Conservation (phyloP, 2,888 invertebrate species). For the Thereva unica region DNA sequence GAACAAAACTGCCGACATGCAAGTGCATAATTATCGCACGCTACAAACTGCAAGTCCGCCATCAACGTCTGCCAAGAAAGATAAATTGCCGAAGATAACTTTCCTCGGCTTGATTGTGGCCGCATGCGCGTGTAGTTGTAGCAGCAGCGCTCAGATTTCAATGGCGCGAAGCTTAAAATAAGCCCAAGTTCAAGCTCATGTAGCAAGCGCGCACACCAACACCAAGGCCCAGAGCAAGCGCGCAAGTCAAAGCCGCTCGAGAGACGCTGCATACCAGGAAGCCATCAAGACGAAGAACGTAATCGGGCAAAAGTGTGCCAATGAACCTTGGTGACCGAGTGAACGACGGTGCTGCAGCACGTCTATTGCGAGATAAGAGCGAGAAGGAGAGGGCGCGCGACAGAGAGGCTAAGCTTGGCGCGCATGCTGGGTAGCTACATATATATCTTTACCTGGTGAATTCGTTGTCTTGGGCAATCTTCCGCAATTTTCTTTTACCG, state of each 20-base stretch:
- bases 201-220: background rate
- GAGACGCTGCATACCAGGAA: background rate
- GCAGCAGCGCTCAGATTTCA: too few species aligned
- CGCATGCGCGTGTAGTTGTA: background rate
- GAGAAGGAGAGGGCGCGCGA: background rate
- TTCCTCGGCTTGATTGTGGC: conserved; percentile 18
- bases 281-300: conserved; percentile 19
- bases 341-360: conserved; percentile 37
- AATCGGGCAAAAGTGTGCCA: conserved; percentile 42
- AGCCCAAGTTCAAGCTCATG: conserved; percentile 30
- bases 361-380: conserved; percentile 20
- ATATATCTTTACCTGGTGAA: too few species aligned
- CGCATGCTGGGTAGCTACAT: too few species aligned
- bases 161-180: background rate
- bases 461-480: background rate
- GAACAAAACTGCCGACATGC: conserved; percentile 12
- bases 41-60: background rate
- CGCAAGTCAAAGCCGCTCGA: background rate
- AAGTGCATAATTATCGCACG: conserved; percentile 20
- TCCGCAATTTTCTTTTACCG: conserved; percentile 22
- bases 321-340: conserved; percentile 44
- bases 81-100: conserved; percentile 24
- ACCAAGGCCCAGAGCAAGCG: background rate
- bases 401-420: too few species aligned
- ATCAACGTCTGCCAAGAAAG: background rate